These are phyloP conservation scores for Neotoma lepida DNA, from an alignment of 2,113 vertebrate genomes.

Conservation along the genomic window DNA sequence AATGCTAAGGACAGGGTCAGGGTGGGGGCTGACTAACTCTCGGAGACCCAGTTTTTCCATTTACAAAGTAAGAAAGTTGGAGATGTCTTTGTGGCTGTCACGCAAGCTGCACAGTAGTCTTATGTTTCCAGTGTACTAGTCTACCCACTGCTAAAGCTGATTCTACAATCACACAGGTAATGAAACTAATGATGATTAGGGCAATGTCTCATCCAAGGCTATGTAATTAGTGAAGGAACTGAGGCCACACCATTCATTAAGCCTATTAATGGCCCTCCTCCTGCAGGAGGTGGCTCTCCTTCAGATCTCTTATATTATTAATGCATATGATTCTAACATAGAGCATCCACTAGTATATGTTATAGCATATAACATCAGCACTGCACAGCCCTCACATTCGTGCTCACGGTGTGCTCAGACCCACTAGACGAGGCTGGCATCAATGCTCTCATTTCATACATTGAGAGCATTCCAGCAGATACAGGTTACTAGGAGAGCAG, in stretches of 20 bases:
- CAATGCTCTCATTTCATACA: background rate
- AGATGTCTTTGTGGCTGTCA: background rate
- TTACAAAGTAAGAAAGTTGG: conserved; percentile 31
- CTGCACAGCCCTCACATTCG: background rate
- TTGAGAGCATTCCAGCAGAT: background rate
- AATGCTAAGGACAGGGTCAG: background rate
- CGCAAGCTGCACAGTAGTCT: background rate
- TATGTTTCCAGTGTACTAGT: background rate
- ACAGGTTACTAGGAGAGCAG: background rate
- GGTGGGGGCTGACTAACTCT: background rate
- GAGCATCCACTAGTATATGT: background rate
- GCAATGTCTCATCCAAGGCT: background rate
- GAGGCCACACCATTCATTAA: background rate
- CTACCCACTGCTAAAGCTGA: background rate
- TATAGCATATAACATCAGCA: too few relatives aligned
- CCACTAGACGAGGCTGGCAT: background rate
- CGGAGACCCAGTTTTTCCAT: background rate
- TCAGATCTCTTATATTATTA: background rate
- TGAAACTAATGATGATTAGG: background rate
- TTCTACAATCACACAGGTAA: background rate
- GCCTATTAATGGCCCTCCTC: background rate
- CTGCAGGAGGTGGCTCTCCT: background rate
- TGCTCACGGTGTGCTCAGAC: background rate
- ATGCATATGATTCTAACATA: background rate
- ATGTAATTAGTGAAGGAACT: background rate